Conservation (phyloP, 2,113 vertebrate species). For the Chelonoidis abingdonii region DNA sequence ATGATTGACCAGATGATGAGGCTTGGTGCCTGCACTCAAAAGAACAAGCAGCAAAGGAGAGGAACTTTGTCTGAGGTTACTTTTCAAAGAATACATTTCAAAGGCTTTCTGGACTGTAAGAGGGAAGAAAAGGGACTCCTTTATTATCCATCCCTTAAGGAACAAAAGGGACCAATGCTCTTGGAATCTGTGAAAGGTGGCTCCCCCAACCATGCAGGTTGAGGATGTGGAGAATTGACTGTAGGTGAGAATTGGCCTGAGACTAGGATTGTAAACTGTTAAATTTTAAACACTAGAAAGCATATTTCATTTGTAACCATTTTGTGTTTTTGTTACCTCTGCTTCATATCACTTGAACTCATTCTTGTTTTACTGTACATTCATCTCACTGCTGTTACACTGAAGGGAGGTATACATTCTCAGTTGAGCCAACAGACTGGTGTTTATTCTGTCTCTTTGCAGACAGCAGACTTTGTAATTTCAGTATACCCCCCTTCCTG, state of each 20-base stretch:
- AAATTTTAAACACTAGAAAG: not conserved
- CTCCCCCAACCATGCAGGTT: not conserved
- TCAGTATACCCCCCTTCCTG: not conserved
- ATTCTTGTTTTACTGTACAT: not conserved
- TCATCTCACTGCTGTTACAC: not conserved
- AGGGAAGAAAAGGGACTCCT: not conserved
- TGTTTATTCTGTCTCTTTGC: not conserved
- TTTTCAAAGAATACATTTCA: not conserved
- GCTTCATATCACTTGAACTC: too few relatives aligned
- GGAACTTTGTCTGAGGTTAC: not conserved
- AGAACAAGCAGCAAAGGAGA: not conserved
- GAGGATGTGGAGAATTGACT: not conserved
- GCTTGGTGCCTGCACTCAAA: not conserved
- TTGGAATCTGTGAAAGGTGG: not conserved
- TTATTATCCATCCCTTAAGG: too few relatives aligned
- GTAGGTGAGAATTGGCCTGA: not conserved
- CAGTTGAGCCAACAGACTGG: not conserved
- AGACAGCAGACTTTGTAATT: not conserved
- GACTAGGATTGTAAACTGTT: not conserved
- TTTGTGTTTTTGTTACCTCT: not conserved
- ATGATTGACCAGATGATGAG: not conserved
- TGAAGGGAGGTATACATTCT: not conserved
- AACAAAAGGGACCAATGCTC: not conserved
- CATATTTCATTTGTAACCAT: not conserved
- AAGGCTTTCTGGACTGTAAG: not conserved